Conservation (phyloP, 2,113 vertebrate species). For the Mus pahari region DNA sequence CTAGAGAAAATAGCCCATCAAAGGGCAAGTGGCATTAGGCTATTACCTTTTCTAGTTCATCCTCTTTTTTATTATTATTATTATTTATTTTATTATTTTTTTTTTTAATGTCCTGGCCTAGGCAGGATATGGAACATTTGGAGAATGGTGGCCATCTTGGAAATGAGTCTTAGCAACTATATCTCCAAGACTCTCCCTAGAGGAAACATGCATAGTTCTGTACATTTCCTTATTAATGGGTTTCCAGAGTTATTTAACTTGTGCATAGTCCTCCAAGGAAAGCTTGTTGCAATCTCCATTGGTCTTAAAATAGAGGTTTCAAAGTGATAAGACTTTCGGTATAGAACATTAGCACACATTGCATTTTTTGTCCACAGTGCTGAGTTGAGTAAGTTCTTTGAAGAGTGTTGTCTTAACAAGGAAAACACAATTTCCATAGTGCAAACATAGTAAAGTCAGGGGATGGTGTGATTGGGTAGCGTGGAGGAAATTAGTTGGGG, state of each 20-base stretch:
- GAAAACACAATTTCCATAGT: background rate
- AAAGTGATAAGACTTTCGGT: background rate
- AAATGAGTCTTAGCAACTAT: background rate
- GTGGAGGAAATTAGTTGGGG: background rate
- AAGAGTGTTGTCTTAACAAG: slow-evolving; percentile 17
- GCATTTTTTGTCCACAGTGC: background rate
- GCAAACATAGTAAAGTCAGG: background rate
- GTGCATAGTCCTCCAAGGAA: background rate
- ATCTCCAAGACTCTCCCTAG: background rate
- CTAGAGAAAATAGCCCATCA: background rate
- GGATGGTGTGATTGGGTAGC: background rate
- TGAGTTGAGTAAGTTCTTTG: slow-evolving; percentile 37
- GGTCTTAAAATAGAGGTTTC: background rate
- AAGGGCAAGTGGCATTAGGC: background rate
- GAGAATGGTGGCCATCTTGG: background rate
- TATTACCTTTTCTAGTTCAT: background rate
- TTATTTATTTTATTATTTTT: background rate
- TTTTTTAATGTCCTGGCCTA: background rate
- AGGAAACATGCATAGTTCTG: background rate
- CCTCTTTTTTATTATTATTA: background rate
- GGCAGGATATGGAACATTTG: background rate
- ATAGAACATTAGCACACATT: background rate
- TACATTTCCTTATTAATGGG: background rate
- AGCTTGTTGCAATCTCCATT: background rate
- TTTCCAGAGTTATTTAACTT: slow-evolving; percentile 9